Evolutionary conservation across 1,140 invertebrate species (phyloP).

Genomic region (Bombus polaris): DNA sequence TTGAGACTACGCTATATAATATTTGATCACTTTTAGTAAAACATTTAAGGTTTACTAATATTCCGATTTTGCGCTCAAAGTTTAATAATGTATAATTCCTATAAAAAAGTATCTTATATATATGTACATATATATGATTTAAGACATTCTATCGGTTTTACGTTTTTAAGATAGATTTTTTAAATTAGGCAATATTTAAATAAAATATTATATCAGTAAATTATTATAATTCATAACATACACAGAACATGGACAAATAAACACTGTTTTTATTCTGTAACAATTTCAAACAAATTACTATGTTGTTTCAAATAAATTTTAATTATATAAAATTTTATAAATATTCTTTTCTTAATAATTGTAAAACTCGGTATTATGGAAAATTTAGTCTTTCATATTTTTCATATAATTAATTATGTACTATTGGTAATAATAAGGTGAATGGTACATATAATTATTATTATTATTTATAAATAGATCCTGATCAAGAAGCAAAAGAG

Average conservation of each 20-base stretch:
- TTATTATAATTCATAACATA: background rate
- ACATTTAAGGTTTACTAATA: too few relatives aligned
- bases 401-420: background rate
- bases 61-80: background rate
- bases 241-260: too few relatives aligned
- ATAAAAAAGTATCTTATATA: background rate
- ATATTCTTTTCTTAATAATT: background rate
- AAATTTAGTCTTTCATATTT: background rate
- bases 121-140: background rate
- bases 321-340: background rate
- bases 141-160: background rate
- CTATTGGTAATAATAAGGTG: background rate
- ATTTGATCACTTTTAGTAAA: background rate
- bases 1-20: background rate
- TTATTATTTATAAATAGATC: conserved; percentile 84
- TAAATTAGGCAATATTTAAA: background rate
- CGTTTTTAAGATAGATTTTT: too few relatives aligned
- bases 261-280: background rate
- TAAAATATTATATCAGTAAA: background rate
- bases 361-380: background rate
- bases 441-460: background rate
- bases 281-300: background rate
- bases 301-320: background rate
- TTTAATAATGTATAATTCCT: background rate
- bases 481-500: conserved; percentile 87